phyloP scores from a whole-genome alignment of 2,888 invertebrate species.

The Lamproptera curius region DNA sequence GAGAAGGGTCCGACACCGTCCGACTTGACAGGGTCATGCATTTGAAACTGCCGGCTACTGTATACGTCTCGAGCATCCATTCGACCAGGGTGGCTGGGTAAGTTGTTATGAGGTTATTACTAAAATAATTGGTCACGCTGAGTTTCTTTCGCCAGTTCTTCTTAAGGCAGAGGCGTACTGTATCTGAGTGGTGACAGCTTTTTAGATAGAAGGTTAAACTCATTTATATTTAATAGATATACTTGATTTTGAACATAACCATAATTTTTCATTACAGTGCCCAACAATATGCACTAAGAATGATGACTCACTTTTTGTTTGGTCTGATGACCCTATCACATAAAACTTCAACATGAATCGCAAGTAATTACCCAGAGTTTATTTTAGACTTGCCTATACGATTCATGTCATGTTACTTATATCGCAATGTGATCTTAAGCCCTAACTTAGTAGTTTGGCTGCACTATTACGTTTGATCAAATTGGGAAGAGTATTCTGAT shows the following conservation, averaged over 20 bases:
- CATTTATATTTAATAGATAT: background rate
- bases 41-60: slow-evolving; percentile 36
- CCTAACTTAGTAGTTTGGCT: too few relatives aligned
- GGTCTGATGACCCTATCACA: too few relatives aligned
- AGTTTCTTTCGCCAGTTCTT: too few relatives aligned
- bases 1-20: slow-evolving; percentile 44
- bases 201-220: background rate
- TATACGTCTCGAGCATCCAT: slow-evolving; percentile 42
- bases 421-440: too few relatives aligned
- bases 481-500: too few relatives aligned
- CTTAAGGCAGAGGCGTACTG: background rate
- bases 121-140: background rate
- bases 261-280: background rate
- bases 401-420: too few relatives aligned
- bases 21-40: slow-evolving; percentile 41
- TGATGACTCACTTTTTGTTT: background rate
- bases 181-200: too few relatives aligned
- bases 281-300: background rate
- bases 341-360: too few relatives aligned
- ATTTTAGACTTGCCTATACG: too few relatives aligned
- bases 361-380: too few relatives aligned
- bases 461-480: too few relatives aligned
- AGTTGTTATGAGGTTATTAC: slow-evolving; percentile 13
- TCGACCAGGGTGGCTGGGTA: slow-evolving; percentile 40
- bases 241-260: background rate